Evolutionary conservation across 2,888 invertebrate species (phyloP).

Genomic region (Leistus spinibarbis): DNA sequence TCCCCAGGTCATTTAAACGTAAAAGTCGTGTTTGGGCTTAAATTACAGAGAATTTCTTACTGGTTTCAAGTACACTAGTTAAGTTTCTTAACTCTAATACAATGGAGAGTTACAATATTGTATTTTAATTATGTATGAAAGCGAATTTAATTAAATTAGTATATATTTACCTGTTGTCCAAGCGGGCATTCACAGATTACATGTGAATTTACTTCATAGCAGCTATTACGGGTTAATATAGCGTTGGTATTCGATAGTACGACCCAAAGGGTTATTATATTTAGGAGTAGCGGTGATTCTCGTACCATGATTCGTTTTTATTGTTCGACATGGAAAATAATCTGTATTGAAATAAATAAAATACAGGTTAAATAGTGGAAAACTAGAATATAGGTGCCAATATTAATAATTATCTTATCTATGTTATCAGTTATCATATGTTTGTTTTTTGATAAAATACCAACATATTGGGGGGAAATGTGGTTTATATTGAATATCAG

Average conservation of each 20-base stretch:
- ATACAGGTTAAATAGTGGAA: background rate
- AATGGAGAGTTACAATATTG: no score
- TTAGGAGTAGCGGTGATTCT: background rate
- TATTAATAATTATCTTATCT: background rate
- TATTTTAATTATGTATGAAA: no score
- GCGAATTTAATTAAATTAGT: background rate
- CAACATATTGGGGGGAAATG: no score
- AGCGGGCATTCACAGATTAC: constrained; percentile 9
- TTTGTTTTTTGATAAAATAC: no score
- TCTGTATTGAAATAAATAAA: background rate
- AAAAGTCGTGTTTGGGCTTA: background rate
- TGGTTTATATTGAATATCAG: no score
- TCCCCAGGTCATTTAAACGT: background rate
- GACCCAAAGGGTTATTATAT: background rate
- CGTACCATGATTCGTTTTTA: background rate
- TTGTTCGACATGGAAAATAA: background rate
- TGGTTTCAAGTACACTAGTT: background rate
- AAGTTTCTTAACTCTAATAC: background rate
- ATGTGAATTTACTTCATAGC: constrained; percentile 1
- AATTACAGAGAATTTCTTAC: background rate
- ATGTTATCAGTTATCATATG: background rate
- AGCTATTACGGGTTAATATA: background rate
- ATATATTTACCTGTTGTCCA: background rate
- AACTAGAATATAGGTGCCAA: background rate
- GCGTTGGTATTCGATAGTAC: background rate